Base-by-base conservation (phyloP, 2,888 invertebrate genomes). In the Rhamphomyia laevipes region DNA sequence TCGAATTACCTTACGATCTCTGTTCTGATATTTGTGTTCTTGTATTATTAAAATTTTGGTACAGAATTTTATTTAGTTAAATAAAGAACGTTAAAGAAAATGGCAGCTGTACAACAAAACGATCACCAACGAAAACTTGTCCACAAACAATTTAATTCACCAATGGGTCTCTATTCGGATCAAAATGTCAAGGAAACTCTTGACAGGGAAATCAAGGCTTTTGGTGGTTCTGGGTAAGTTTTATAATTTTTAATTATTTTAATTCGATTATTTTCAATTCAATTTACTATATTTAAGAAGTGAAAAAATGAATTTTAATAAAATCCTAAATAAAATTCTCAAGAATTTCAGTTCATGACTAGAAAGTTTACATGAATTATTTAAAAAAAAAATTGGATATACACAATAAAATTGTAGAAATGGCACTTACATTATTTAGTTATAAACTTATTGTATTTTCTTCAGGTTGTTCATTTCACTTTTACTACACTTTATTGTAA, bases 131-230 rank as follows among this genome's bases (percentile, higher is more conserved):
- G 81, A 63, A 76, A 73, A 67, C 74, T 89, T 71, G 86, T 87
- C 59, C 87, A 88, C 76, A 87, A 86, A 73, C 89, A 90, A 73
- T 90, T 88, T 76, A 90, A 90, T 74, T 85, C 88, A 57, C 89
- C 90, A 56, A 86, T 90, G 63, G 84, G 84, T 66, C 74, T 90
- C 50, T 90, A 90, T 70, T 89, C 89, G 35, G 81, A 81, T 61
- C 76, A 82, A 64, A 83, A 86, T 67, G 82, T 90, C 57, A 80
- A 84, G 68, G 88, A 86, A 67, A 83, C 88, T 33, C 74, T 90
- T 60, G 77, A 81, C 65, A 82, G 83, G 61, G 87, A 89, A 67
- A 74, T 86, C 57, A 80, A 82, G 69, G 78, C 86, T 62, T 77
- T 88, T 61, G 88, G 88, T 60, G 80, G 81, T 59, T 79, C 87